Conservation (phyloP, 2,113 vertebrate species). For the Rissa tridactyla region DNA sequence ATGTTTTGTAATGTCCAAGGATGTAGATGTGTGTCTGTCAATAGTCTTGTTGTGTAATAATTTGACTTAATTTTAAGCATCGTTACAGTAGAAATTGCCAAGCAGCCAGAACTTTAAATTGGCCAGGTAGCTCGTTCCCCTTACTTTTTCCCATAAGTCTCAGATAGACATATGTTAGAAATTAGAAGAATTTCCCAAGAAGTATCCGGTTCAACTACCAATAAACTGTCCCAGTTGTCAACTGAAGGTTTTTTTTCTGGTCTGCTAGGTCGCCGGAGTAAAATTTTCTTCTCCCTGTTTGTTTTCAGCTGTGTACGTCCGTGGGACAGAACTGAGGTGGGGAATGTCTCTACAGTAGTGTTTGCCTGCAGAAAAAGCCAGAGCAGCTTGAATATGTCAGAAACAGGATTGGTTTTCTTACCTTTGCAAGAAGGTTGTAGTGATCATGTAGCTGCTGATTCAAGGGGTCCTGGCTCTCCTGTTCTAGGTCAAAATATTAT, state of each 20-base stretch:
- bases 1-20: neutral
- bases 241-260: neutral
- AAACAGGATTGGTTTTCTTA: neutral
- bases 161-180: neutral
- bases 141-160: neutral
- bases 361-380: neutral
- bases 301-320: rapidly evolving
- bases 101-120: neutral
- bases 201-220: neutral
- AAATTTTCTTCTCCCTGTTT: neutral
- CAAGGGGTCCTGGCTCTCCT: neutral
- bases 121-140: neutral
- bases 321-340: neutral
- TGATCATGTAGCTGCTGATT: neutral
- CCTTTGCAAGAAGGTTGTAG: neutral
- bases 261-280: neutral
- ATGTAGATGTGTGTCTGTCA: neutral
- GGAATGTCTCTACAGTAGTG: neutral
- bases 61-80: neutral
- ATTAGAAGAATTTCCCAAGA: neutral
- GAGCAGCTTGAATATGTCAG: neutral
- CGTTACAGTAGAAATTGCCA: neutral
- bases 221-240: neutral
- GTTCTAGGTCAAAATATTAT: neutral
- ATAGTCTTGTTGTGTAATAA: neutral